Conservation (phyloP, 2,113 vertebrate species). For the Dasyprocta punctata region DNA sequence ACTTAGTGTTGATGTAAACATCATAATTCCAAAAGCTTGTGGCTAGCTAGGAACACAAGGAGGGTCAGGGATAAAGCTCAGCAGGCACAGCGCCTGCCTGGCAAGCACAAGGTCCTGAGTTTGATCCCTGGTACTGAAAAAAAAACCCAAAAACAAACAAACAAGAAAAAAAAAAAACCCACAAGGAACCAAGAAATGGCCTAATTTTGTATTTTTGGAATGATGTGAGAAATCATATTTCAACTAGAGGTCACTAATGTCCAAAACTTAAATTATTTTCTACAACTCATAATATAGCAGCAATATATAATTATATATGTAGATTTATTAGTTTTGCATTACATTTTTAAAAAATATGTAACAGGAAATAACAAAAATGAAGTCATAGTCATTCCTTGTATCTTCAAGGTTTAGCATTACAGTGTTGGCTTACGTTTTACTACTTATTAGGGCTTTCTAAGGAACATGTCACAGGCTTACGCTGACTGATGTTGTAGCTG, state of each 20-base stretch:
- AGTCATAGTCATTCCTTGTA: neutral
- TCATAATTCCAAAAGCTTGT: neutral
- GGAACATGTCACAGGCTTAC: constrained; percentile 84
- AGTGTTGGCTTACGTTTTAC: neutral
- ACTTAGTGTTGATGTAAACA: neutral
- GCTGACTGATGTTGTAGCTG: constrained; percentile 94
- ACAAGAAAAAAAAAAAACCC: too few relatives aligned
- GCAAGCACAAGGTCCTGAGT: too few relatives aligned
- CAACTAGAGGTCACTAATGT: neutral
- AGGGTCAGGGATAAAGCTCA: too few relatives aligned
- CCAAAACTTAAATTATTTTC: constrained; percentile 13
- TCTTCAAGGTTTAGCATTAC: neutral
- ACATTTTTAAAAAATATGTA: neutral
- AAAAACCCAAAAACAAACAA: too few relatives aligned
- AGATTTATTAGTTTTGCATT: neutral
- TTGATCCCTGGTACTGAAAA: too few relatives aligned
- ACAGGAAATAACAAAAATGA: neutral
- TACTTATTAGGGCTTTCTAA: neutral
- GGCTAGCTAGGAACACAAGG: neutral
- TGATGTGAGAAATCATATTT: constrained; percentile 25
- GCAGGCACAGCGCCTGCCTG: too few relatives aligned
- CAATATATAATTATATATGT: neutral
- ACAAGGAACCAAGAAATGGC: neutral
- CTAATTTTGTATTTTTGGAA: neutral
- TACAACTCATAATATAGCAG: neutral